Percentiles rank a stretch among this genome's conserved stretches.
Evolutionary conservation across 2,888 invertebrate genomes (phyloP).

Genomic region (Campoletis raptor): DNA sequence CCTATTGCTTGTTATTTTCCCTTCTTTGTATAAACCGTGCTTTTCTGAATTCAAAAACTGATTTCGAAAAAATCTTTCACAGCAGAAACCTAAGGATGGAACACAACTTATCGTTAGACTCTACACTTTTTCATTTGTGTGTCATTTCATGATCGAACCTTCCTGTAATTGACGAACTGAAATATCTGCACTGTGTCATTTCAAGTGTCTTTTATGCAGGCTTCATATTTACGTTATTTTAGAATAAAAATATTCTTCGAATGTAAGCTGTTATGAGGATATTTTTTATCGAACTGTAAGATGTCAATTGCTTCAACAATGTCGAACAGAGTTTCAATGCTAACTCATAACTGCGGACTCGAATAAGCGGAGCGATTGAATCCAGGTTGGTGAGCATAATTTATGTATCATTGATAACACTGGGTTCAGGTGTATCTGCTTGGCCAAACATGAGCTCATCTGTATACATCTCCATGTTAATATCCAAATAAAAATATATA

Average conservation of each 20-base stretch:
- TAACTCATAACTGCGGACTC: slow-evolving; percentile 6
- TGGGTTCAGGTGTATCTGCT: slow-evolving; percentile 1
- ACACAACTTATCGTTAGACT: too few relatives aligned
- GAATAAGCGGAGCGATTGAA: slow-evolving; percentile 27
- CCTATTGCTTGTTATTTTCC: not conserved
- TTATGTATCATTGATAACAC: slow-evolving; percentile 31
- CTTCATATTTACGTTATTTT: not conserved
- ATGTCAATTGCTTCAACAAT: slow-evolving; percentile 40
- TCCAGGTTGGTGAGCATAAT: slow-evolving; percentile 35
- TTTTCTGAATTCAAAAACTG: slow-evolving; percentile 10
- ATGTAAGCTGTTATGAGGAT: too few relatives aligned
- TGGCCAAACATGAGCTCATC: slow-evolving; percentile 7
- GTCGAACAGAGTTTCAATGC: slow-evolving; percentile 12
- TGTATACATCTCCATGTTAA: not conserved
- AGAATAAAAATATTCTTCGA: not conserved
- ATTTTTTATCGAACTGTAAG: slow-evolving; percentile 9
- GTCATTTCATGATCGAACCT: too few relatives aligned
- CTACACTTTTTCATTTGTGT: too few relatives aligned
- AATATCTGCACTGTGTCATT: too few relatives aligned
- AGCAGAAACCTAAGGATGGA: not conserved
- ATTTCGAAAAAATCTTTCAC: too few relatives aligned
- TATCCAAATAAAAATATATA: not conserved
- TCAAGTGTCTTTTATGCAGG: too few relatives aligned
- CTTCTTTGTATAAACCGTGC: not conserved
- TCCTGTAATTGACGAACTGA: too few relatives aligned